Percentiles rank a stretch among this genome's conserved stretches.
These are phyloP conservation scores for Dasysyrphus tricinctus DNA, from an alignment of 2,888 invertebrate genomes.

Conservation along the genomic window DNA sequence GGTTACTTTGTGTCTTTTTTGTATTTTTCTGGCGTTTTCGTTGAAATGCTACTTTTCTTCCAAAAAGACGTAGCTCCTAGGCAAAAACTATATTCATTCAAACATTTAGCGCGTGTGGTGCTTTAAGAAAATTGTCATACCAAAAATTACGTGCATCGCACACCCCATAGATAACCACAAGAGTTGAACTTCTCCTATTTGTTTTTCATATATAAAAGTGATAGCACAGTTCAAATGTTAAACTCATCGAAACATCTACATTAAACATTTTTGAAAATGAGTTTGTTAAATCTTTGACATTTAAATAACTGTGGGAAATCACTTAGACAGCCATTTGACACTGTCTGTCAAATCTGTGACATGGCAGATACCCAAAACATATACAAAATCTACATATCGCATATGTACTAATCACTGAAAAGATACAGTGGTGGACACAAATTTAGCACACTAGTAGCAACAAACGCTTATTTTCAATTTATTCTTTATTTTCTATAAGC, in stretches of 20 bases:
- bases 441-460: no score
- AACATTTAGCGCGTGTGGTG: neutral
- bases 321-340: neutral
- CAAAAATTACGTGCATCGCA: neutral
- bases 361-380: neutral
- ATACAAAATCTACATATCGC: neutral
- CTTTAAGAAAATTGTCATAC: neutral
- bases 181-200: neutral
- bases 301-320: neutral
- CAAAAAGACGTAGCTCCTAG: no score
- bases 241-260: neutral
- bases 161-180: neutral
- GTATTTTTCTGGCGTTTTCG: no score
- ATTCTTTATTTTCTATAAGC: no score
- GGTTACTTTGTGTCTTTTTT: no score
- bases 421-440: no score
- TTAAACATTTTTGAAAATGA: neutral
- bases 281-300: neutral
- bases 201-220: neutral
- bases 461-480: no score
- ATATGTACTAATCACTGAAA: neutral
- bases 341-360: neutral
- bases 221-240: constrained; percentile 7
- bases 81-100: neutral
- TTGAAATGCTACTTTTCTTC: no score